Percentiles rank a stretch among this genome's conserved stretches.
These are phyloP conservation scores for Acromyrmex charruanus DNA, from an alignment of 1,140 invertebrate genomes.

Conservation along the genomic window DNA sequence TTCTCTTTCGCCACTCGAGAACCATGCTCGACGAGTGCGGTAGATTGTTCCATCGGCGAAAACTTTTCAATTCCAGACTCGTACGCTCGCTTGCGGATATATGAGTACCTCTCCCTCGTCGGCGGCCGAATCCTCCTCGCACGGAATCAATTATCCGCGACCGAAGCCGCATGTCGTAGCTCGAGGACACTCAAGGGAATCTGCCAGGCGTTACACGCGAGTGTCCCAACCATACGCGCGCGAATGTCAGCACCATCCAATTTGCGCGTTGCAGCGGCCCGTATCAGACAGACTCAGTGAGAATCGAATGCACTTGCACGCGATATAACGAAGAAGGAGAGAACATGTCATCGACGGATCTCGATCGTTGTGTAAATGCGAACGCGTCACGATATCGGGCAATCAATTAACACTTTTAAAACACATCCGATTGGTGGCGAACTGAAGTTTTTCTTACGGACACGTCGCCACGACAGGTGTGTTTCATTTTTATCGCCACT, in stretches of 20 bases:
- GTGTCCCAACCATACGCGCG: conserved; percentile 54
- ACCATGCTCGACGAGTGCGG: not conserved
- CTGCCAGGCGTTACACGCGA: conserved; percentile 55
- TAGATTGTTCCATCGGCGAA: conserved; percentile 34
- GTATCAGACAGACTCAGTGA: not conserved
- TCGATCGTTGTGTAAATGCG: not conserved
- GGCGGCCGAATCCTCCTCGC: conserved; percentile 11
- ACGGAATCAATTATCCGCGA: conserved; percentile 65
- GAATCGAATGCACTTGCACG: not conserved
- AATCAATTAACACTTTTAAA: conserved; percentile 32
- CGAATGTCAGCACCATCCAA: conserved; percentile 64
- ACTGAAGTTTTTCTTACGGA: conserved; percentile 4
- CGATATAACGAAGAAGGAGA: conserved; percentile 3
- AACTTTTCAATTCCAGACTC: conserved; percentile 56
- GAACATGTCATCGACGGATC: not conserved
- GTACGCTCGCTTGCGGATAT: not conserved
- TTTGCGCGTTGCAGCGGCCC: conserved; percentile 49
- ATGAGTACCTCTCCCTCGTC: not conserved
- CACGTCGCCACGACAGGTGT: not conserved
- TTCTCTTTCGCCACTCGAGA: conserved; percentile 1
- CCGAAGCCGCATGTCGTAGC: conserved; percentile 63
- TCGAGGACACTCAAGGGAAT: conserved; percentile 64
- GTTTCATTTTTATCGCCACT: conserved; percentile 2
- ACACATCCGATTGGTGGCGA: not conserved
- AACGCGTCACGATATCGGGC: not conserved